Conservation (phyloP, 2,113 vertebrate species). For the Neolamprologus toae region DNA sequence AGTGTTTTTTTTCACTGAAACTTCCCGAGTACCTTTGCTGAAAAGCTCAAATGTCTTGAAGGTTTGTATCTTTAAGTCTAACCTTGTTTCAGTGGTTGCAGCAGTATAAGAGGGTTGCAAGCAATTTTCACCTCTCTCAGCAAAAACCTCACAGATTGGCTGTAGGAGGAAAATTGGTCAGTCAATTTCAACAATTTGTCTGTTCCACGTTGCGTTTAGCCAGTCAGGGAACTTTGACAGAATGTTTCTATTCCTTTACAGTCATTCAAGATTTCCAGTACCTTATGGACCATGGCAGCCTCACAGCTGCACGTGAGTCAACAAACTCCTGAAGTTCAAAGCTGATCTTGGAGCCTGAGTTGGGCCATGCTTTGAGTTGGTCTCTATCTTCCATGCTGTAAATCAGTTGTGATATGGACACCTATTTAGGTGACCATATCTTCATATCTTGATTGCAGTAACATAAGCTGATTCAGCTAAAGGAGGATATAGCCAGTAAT, state of each 20-base stretch:
- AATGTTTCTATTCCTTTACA: conserved; percentile 25
- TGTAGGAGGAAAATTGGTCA: neutral
- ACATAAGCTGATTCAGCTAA: neutral
- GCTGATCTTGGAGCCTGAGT: neutral
- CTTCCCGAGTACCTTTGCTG: neutral
- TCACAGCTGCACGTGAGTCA: neutral
- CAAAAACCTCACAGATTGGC: conserved; percentile 23
- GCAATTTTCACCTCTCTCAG: conserved; percentile 1
- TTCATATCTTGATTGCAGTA: conserved; percentile 1
- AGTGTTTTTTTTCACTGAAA: neutral
- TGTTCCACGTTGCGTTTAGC: neutral
- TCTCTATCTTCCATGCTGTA: conserved; percentile 13
- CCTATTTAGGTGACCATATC: neutral
- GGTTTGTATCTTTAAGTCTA: neutral
- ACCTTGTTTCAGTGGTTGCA: neutral
- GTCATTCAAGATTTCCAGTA: conserved; percentile 13
- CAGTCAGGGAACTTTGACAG: conserved; percentile 22
- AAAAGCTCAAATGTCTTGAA: neutral
- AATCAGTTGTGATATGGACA: neutral
- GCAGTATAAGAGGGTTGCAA: neutral
- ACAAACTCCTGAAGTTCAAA: conserved; percentile 8
- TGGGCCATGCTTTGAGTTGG: conserved; percentile 17
- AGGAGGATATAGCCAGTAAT: neutral
- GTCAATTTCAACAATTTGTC: neutral
- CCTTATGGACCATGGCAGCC: neutral